Conservation (phyloP, 2,888 invertebrate genomes). For the Rotaria magnacalcarata region DNA sequence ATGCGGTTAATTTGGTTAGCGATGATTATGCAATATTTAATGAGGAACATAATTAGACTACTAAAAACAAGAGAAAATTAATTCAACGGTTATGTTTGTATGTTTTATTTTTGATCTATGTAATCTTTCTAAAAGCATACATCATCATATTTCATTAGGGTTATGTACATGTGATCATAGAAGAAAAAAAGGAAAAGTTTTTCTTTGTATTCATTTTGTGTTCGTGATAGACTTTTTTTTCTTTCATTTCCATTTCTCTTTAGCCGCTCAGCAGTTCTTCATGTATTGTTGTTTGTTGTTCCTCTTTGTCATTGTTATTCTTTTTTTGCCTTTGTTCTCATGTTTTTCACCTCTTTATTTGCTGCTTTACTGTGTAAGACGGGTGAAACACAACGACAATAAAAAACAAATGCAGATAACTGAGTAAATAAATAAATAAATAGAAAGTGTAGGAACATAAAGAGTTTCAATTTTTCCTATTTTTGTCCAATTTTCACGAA, state of each 20-base stretch:
- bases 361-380: background rate
- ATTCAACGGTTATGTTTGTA: background rate
- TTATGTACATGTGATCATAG: background rate
- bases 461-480: background rate
- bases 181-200: background rate
- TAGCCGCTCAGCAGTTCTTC: background rate
- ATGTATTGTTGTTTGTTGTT: conserved; percentile 26
- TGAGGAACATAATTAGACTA: background rate
- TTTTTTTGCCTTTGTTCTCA: background rate
- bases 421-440: background rate
- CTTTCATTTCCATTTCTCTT: conserved; percentile 8
- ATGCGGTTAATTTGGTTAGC: background rate
- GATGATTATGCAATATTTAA: background rate
- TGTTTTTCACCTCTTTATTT: background rate
- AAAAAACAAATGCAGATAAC: conserved; percentile 8
- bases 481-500: background rate
- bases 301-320: background rate
- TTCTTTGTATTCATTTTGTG: background rate
- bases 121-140: background rate
- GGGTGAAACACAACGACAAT: conserved; percentile 8
- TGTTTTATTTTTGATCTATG: background rate
- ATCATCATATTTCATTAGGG: background rate
- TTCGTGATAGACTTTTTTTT: conserved; percentile 20
- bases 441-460: background rate
- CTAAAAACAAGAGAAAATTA: background rate